Conservation (phyloP, 2,113 vertebrate genomes). For the Microtus montanus region DNA sequence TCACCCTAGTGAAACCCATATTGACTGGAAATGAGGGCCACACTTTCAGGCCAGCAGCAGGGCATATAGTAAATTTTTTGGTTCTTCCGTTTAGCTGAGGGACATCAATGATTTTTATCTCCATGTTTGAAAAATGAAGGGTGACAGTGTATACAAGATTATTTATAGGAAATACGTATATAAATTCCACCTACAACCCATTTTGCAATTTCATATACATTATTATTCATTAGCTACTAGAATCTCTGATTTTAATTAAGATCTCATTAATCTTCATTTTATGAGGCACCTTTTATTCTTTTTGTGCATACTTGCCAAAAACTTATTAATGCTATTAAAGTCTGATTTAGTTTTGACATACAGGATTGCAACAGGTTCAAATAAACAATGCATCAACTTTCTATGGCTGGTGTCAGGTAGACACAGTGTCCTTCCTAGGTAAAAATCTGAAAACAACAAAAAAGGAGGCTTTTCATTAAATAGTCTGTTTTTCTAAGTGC, state of each 20-base stretch:
- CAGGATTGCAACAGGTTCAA: not conserved
- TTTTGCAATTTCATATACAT: not conserved
- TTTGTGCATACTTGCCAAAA: not conserved
- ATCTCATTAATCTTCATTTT: slow-evolving; percentile 18
- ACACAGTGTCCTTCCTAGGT: not conserved
- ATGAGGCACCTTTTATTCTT: slow-evolving; percentile 4
- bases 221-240: not conserved
- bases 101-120: not conserved
- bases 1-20: not conserved
- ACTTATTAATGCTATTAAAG: not conserved
- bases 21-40: not conserved
- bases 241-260: not conserved
- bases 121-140: not conserved
- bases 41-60: not conserved
- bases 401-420: not conserved
- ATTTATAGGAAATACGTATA: not conserved
- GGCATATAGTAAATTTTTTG: not conserved
- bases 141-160: not conserved
- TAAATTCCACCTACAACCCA: fast-evolving
- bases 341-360: not conserved
- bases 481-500: not conserved
- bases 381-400: not conserved
- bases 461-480: not conserved
- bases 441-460: not conserved
- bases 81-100: not conserved